phyloP scores from a whole-genome alignment of 1,140 invertebrate genomes.

The Mizuhopecten yessoensis region DNA sequence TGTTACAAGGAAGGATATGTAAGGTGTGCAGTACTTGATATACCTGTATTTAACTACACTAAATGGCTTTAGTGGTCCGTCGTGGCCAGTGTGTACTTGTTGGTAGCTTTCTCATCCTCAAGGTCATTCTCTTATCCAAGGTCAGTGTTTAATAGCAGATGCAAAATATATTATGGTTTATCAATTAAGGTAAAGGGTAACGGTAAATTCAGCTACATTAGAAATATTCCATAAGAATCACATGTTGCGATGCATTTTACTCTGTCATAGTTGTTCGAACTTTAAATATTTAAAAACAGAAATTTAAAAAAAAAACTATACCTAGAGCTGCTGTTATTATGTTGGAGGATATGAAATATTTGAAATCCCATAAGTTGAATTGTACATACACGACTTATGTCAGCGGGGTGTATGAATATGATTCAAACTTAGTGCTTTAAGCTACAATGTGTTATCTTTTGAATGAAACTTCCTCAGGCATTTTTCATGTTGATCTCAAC shows the following conservation, averaged over 20 bases:
- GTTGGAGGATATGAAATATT: neutral
- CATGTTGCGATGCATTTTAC: too few relatives aligned
- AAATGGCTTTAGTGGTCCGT: neutral
- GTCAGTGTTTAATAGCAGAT: neutral
- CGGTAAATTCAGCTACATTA: too few relatives aligned
- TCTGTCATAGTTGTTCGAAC: too few relatives aligned
- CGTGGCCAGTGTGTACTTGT: slow-evolving; percentile 9
- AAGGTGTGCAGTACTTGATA: neutral
- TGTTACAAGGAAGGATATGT: neutral
- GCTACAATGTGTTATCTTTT: neutral
- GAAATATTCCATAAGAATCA: too few relatives aligned
- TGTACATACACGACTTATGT: too few relatives aligned
- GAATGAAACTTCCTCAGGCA: neutral
- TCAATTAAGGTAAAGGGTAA: too few relatives aligned
- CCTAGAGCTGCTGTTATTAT: neutral
- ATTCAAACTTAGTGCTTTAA: neutral
- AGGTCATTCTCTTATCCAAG: neutral
- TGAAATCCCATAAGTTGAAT: neutral
- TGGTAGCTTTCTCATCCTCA: neutral
- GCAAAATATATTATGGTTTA: too few relatives aligned
- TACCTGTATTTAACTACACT: slow-evolving; percentile 15
- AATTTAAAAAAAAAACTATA: too few relatives aligned
- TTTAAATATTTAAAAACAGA: too few relatives aligned
- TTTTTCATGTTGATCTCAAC: slow-evolving; percentile 33
- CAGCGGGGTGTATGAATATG: too few relatives aligned